These are phyloP conservation scores for Archegozetes longisetosus DNA, from an alignment of 1,140 invertebrate genomes.

Conservation along the genomic window DNA sequence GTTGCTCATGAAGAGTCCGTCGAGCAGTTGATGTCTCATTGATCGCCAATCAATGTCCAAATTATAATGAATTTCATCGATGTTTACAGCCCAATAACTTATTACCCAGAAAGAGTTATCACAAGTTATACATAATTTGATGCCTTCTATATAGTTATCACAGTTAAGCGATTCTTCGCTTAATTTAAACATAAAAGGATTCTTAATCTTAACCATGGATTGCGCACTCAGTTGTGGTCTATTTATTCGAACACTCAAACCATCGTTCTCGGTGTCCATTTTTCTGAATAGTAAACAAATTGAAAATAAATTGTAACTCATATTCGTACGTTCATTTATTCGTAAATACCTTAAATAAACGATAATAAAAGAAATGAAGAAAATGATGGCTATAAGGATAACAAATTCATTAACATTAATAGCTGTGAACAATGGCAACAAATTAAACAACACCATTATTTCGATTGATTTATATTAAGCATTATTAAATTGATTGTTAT, in stretches of 20 bases:
- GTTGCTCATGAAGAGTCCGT: neutral
- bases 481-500: too few species aligned
- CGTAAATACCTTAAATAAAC: too few species aligned
- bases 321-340: too few species aligned
- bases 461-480: too few species aligned
- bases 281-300: neutral
- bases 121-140: slow-evolving; percentile 1
- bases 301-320: too few species aligned
- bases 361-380: too few species aligned
- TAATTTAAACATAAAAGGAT: slow-evolving; percentile 10
- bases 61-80: slow-evolving; percentile 6
- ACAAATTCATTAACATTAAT: too few species aligned
- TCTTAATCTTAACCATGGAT: neutral
- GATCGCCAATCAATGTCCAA: neutral
- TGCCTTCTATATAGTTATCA: slow-evolving; percentile 9
- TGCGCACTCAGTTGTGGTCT: neutral
- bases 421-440: too few species aligned
- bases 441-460: too few species aligned
- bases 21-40: neutral
- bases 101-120: slow-evolving; percentile 12
- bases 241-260: neutral
- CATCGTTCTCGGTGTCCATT: slow-evolving; percentile 18
- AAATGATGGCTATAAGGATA: too few species aligned
- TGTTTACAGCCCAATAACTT: slow-evolving; percentile 11
- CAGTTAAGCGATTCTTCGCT: neutral